A percentile compares a stretch with the other conserved stretches of the same genome.
Evolutionary conservation across 1,140 invertebrate species (phyloP).

Genomic region (Zaprionus nigranus): DNA sequence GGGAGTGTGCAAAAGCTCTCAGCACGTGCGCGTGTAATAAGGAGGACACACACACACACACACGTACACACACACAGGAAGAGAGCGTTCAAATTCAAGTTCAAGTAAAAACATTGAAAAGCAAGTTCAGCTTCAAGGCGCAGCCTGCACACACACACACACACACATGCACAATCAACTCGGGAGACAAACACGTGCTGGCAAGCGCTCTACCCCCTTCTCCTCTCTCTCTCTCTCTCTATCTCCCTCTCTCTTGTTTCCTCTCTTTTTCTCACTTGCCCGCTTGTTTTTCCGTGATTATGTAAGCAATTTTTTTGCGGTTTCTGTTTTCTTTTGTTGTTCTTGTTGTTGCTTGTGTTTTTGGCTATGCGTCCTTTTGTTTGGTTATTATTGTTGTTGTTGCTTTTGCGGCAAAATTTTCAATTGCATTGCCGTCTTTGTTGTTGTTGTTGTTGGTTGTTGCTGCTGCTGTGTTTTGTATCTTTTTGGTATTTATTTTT

Average conservation of each 20-base stretch:
- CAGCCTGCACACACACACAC: conserved; percentile 25
- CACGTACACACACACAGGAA: conserved; percentile 23
- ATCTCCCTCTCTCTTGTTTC: conserved; percentile 6
- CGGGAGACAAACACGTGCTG: conserved; percentile 49
- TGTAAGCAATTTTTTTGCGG: conserved; percentile 66
- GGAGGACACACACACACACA: conserved; percentile 9
- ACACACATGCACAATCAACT: background rate
- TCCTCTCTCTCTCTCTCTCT: background rate
- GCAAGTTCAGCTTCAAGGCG: conserved; percentile 73
- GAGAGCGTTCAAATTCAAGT: conserved; percentile 61
- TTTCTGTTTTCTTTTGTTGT: conserved; percentile 33
- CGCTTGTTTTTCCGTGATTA: conserved; percentile 65
- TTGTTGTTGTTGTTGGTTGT: conserved; percentile 21
- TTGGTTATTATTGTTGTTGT: conserved; percentile 19
- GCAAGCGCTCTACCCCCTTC: background rate
- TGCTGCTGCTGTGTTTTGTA: conserved; percentile 30
- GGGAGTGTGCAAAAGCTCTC: conserved; percentile 33
- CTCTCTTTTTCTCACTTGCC: conserved; percentile 23
- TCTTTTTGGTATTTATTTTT: conserved; percentile 74
- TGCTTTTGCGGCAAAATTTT: conserved; percentile 43
- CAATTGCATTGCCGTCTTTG: conserved; percentile 42
- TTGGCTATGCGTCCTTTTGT: conserved; percentile 9
- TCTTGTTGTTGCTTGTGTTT: conserved; percentile 11
- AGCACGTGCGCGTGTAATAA: conserved; percentile 47
- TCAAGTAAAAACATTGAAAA: conserved; percentile 81